Conservation (phyloP, 2,113 vertebrate genomes). For the Megaceryle torquata region DNA sequence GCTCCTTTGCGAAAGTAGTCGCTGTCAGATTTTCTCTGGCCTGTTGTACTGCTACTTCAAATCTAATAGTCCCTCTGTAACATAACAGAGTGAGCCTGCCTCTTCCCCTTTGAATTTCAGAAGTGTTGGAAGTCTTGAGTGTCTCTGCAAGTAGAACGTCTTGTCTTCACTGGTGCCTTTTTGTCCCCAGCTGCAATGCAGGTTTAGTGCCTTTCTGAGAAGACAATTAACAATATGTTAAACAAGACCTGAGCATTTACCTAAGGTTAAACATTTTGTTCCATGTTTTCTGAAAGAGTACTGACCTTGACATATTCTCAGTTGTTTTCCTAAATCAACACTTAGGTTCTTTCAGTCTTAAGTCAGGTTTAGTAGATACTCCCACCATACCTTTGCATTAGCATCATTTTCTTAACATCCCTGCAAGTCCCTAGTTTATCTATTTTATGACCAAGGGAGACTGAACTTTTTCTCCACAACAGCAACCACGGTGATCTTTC, state of each 20-base stretch:
- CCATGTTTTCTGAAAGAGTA: background rate
- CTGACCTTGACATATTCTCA: background rate
- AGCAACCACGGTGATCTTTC: background rate
- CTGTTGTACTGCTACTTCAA: background rate
- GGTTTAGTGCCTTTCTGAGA: background rate
- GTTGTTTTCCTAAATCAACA: background rate
- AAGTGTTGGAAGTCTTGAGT: background rate
- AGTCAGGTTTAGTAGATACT: background rate
- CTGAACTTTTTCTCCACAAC: background rate
- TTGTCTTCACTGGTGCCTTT: background rate
- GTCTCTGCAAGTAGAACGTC: background rate
- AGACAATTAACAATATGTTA: background rate
- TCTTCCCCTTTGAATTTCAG: background rate
- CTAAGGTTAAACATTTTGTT: background rate
- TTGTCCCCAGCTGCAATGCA: background rate
- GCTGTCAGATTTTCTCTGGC: background rate
- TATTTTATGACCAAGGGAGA: background rate
- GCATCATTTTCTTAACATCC: background rate
- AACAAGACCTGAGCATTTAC: background rate
- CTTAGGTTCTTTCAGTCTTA: fast-evolving
- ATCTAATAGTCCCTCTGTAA: background rate
- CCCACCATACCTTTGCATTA: background rate
- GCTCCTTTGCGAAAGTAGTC: background rate
- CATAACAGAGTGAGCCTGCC: background rate
- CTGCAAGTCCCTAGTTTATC: background rate